Evolutionary conservation across 2,113 vertebrate genomes (phyloP).

Genomic region (Machaerirhynchus nigripectus): DNA sequence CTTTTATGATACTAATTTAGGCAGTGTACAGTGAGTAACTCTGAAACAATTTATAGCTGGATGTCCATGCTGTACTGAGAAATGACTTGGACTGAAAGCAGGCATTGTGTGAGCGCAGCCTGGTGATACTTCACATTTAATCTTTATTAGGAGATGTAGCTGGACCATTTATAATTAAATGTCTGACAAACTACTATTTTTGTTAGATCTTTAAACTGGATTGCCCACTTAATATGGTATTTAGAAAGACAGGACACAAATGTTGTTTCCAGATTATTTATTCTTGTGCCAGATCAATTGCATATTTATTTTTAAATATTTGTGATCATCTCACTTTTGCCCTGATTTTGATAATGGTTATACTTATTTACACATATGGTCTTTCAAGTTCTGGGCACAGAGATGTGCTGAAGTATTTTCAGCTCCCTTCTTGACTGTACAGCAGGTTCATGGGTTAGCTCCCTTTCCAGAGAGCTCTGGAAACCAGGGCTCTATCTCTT

Average conservation of each 20-base stretch:
- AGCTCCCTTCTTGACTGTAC: background rate
- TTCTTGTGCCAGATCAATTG: background rate
- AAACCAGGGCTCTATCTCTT: conserved; percentile 19
- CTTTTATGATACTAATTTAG: conserved; percentile 46
- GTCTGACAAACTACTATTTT: background rate
- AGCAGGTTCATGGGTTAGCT: background rate
- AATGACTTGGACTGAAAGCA: conserved; percentile 40
- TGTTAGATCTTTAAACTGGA: background rate
- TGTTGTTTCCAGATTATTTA: background rate
- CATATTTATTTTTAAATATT: background rate
- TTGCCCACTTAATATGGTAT: background rate
- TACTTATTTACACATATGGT: background rate
- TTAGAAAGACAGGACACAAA: background rate
- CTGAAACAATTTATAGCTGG: background rate
- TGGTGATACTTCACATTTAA: conserved; percentile 41
- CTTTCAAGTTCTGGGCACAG: background rate
- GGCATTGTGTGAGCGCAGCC: conserved; percentile 29
- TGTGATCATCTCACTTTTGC: background rate
- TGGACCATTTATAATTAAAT: conserved; percentile 18
- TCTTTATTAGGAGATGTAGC: conserved; percentile 32
- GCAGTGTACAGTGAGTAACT: background rate
- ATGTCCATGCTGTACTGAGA: conserved; percentile 22
- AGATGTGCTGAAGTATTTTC: background rate
- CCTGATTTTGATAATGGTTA: background rate
- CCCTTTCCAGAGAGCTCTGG: background rate